Base-by-base conservation (phyloP, 2,113 vertebrate genomes). In the Ceuthmochares aereus region DNA sequence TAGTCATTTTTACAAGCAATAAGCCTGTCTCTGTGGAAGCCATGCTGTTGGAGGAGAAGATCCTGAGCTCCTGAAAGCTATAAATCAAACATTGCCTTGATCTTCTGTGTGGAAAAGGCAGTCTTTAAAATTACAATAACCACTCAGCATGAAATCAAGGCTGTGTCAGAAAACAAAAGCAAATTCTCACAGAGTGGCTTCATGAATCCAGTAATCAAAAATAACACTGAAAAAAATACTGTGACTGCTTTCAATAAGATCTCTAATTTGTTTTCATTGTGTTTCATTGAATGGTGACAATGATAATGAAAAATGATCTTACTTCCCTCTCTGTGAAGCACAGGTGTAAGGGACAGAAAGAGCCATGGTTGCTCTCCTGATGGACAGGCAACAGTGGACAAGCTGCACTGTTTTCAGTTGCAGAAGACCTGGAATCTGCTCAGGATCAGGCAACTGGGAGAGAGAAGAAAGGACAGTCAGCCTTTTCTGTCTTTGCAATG, bases 401-500 rank as follows among this genome's bases (percentile, higher is more conserved):
- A 84, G 10, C 8, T 74, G 51, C 45, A 36, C 12, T 34, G 15
- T 59, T 90, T 55, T 51, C 10, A 42, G 0, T 18, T 32, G 19
- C 64, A 69, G 30, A 6, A 16, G 23, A 49, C 22, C 60, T 77
- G 16, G 2, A 7, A 8, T 73, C 87, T 86, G 3, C 29, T 73
- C 52, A 20, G 29, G 18, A 73, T 40, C 43, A 80, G 45, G 16
- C 25, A 43, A 10, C 14, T 7, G 2, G 19, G 45, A 67, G 40
- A 73, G 29, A 75, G 14, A 43, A 60, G 29, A 81, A 32, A 4
- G 0, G 29, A 29, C 15, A 77, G 40, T 9, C 7, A 94, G 36
- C 6, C 18, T 86, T 45, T 76, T n/a, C 16, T 10, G 17, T 29
- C 15, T 7, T 4, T 1, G 0, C 21, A 34, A 5, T 5, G 8